phyloP scores from a whole-genome alignment of 2,797 vertebrate genomes.

The Macropodus opercularis region DNA sequence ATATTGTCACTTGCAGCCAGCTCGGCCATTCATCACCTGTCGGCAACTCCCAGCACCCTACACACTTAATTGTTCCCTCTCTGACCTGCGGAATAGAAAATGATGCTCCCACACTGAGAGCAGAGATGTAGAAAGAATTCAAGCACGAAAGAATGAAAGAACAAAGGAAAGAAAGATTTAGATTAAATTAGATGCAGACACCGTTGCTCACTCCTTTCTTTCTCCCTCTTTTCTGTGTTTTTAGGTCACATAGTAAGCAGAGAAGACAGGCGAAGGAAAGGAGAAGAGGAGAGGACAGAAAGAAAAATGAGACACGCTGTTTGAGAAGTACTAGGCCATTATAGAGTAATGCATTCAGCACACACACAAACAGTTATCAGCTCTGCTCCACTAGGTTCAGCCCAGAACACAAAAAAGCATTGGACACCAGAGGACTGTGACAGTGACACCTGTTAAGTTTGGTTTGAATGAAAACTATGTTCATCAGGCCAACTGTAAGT shows the following conservation, averaged over 20 bases:
- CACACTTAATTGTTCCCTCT: slow-evolving; percentile 88
- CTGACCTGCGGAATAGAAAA: slow-evolving; percentile 88
- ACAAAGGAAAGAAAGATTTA: neutral
- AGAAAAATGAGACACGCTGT: no score
- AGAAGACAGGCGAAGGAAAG: slow-evolving; percentile 9
- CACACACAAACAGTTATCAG: no score
- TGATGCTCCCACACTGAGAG: slow-evolving; percentile 64
- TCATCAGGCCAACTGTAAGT: no score
- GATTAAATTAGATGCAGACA: slow-evolving; percentile 10
- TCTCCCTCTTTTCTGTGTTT: slow-evolving; percentile 53
- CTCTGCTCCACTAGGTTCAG: no score
- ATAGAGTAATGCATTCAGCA: no score
- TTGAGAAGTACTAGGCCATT: no score
- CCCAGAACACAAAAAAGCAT: no score
- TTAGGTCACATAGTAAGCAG: slow-evolving; percentile 57
- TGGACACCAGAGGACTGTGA: no score
- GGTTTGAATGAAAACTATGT: no score
- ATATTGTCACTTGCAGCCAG: slow-evolving; percentile 89
- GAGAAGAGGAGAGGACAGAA: neutral
- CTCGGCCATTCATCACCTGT: slow-evolving; percentile 92
- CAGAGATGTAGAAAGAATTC: slow-evolving; percentile 3
- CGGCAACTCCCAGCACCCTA: slow-evolving; percentile 83
- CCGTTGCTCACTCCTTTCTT: slow-evolving; percentile 34
- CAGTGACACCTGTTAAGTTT: no score
- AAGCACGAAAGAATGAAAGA: neutral